Base-by-base conservation (phyloP, 2,113 vertebrate species). In the Cyphomyrus plagiostoma region DNA sequence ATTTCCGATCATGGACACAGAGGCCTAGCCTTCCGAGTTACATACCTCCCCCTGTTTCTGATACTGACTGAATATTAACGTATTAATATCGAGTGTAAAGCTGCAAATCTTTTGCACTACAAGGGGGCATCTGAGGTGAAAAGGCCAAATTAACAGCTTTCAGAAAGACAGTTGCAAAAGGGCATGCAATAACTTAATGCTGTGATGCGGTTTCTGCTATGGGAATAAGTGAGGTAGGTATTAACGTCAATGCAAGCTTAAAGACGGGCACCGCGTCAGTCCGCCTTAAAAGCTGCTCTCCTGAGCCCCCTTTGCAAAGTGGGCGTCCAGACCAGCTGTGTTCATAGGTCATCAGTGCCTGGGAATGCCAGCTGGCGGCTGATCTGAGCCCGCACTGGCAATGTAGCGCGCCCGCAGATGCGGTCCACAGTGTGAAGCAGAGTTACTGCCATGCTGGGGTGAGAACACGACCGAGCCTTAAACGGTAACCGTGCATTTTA, bases 351-450 rank as follows among this genome's bases (percentile, higher is more conserved):
- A 83, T 83, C 49, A 83, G 45, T 74, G 88, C 21, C 88, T 0
- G 2, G 23, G 15, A 35, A 21, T 83, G 88, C 70, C 88, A 82
- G 35, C 39, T 84, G 88, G 88, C 26, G 3, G 30, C 23, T 5
- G 88, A 89, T 89, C 74, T 89, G 88, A 89, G 49, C 74, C 23
- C 21, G n/a, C 49, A 56, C 10, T 26, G 50, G 70, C 88, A 89
- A 83, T 89, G 88, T 82, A 58, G 50, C 88, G 30, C 15, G 50
- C 19, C 77, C n/a, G 35, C 50, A 56, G n/a, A 82, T 45, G 30
- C 77, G 21, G 48, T 58, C 35, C 10, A 45, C 45, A 74, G 77
- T 84, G 77, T 83, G 39, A 77, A 89, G 49, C 9, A 19, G 77
- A 84, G 77, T 35, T 39, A 23, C 39, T 74, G 52, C 74, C 45